Percentiles rank a stretch among this genome's conserved stretches.
Conservation (phyloP, 2,113 vertebrate genomes). For the Verasper variegatus region DNA sequence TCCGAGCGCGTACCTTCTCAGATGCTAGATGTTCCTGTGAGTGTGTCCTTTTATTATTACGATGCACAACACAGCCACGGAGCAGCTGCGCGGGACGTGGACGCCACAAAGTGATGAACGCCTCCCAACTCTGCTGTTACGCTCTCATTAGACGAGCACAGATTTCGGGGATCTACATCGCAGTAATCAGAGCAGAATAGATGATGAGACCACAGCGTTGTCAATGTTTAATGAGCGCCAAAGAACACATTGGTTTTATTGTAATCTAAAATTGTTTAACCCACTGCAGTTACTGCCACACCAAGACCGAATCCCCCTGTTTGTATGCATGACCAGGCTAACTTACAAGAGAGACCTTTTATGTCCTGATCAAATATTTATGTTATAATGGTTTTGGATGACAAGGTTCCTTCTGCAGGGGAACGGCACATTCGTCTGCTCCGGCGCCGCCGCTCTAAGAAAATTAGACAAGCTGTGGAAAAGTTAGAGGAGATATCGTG, state of each 20-base stretch:
- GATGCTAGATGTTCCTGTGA: neutral
- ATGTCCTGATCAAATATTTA: constrained; percentile 79
- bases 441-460: constrained; percentile 5
- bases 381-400: constrained; percentile 67
- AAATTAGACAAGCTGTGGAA: constrained; percentile 49
- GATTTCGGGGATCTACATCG: constrained; percentile 26
- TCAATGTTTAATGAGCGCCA: constrained; percentile 66
- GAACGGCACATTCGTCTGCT: constrained; percentile 56
- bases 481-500: constrained; percentile 32
- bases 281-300: constrained; percentile 29
- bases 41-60: constrained; percentile 14
- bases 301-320: constrained; percentile 28
- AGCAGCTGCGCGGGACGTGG: constrained; percentile 21
- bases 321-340: constrained; percentile 52
- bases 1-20: neutral
- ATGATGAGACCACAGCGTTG: constrained; percentile 45
- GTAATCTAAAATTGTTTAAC: constrained; percentile 49
- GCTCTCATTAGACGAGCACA: constrained; percentile 36
- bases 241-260: constrained; percentile 55
- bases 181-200: constrained; percentile 33
- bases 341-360: constrained; percentile 63
- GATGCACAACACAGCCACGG: neutral
- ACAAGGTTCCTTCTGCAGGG: constrained; percentile 45
- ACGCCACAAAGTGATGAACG: constrained; percentile 42
- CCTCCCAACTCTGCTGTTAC: constrained; percentile 6